Conservation (phyloP, 2,888 invertebrate genomes). For the Pammene aurita region DNA sequence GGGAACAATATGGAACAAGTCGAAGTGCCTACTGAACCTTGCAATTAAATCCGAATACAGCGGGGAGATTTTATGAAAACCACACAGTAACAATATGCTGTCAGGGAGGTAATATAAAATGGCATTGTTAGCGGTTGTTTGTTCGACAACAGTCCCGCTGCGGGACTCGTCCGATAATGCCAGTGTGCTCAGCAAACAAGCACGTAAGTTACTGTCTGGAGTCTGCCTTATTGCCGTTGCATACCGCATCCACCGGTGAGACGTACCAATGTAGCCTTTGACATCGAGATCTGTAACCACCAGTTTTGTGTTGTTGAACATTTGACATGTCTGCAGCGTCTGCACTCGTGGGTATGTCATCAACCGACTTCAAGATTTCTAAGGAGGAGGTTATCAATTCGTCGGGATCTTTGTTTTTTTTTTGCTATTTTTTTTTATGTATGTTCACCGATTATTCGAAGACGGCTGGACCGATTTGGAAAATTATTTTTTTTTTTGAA, state of each 20-base stretch:
- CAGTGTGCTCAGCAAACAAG: constrained; percentile 45
- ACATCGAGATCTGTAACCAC: not conserved
- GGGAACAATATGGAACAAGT: too few species aligned
- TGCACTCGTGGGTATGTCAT: too few species aligned
- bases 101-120: constrained; percentile 49
- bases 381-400: too few species aligned
- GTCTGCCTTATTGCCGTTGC: constrained; percentile 9
- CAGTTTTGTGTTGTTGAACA: too few species aligned
- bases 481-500: too few species aligned
- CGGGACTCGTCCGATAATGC: constrained; percentile 41
- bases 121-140: constrained; percentile 53
- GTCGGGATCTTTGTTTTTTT: too few species aligned
- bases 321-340: too few species aligned
- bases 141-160: constrained; percentile 41
- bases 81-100: constrained; percentile 25
- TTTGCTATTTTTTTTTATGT: too few species aligned
- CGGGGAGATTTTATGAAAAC: constrained; percentile 32
- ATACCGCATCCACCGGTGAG: not conserved
- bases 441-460: too few species aligned
- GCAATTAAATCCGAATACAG: constrained; percentile 44
- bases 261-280: not conserved
- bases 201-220: constrained; percentile 37
- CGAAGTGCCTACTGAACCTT: not conserved
- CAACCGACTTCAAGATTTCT: too few species aligned
- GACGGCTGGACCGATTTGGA: too few species aligned